Evolutionary conservation across 2,888 invertebrate species (phyloP).

Genomic region (Campoletis raptor): DNA sequence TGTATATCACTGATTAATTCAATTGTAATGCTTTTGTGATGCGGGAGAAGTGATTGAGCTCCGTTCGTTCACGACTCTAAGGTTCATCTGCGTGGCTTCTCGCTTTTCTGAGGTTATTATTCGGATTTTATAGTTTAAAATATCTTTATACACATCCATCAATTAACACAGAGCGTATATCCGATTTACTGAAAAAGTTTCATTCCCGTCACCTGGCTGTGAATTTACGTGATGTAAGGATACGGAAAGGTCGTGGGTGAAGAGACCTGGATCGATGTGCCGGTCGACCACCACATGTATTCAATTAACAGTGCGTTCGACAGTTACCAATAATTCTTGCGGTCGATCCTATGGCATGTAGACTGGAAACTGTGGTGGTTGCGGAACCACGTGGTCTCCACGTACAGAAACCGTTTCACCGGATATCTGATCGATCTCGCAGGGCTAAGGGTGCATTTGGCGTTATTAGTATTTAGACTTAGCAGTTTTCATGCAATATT

Average conservation of each 20-base stretch:
- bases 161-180: background rate
- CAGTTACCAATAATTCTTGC: constrained; percentile 67
- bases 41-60: background rate
- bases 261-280: constrained; percentile 52
- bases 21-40: background rate
- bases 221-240: background rate
- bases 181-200: background rate
- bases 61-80: background rate
- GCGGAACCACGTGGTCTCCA: constrained; percentile 55
- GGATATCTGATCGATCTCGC: constrained; percentile 57
- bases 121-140: background rate
- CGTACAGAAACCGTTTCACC: constrained; percentile 14
- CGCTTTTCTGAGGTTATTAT: background rate
- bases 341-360: constrained; percentile 63
- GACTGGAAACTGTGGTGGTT: constrained; percentile 58
- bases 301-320: constrained; percentile 68
- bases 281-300: constrained; percentile 58
- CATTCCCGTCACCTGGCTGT: constrained; percentile 1
- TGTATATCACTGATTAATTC: background rate
- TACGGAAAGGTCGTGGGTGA: constrained; percentile 6
- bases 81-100: background rate
- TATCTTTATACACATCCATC: background rate
- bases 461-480: constrained; percentile 1
- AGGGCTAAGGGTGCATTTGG: constrained; percentile 18
- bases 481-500: background rate